A percentile compares a stretch with the other conserved stretches of the same genome.
phyloP scores from a whole-genome alignment of 2,113 vertebrate species.

The Antechinus flavipes region DNA sequence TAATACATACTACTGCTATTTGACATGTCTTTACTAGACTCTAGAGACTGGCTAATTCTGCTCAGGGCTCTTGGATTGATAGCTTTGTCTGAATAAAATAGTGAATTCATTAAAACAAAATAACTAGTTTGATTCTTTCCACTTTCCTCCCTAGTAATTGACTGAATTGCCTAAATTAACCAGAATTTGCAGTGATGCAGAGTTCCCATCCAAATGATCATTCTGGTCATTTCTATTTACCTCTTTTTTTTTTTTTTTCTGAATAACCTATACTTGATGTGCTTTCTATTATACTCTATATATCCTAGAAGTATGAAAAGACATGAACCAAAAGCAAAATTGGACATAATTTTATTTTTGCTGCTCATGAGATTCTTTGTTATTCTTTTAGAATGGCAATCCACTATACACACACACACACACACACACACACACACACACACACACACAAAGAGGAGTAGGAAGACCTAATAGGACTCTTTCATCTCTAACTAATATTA shows the following conservation, averaged over 20 bases:
- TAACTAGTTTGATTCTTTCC: not conserved
- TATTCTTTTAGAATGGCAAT: conserved; percentile 42
- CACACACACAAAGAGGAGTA: not conserved
- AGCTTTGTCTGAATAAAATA: not conserved
- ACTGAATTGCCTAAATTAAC: not conserved
- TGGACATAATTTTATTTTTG: conserved; percentile 51
- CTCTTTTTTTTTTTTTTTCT: not conserved
- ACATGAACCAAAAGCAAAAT: conserved; percentile 21
- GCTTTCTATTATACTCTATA: not conserved
- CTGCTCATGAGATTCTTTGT: conserved; percentile 32
- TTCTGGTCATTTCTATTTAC: not conserved
- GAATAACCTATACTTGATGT: not conserved
- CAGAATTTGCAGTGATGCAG: not conserved
- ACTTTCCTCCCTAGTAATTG: not conserved
- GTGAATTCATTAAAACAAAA: not conserved
- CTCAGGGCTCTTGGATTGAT: not conserved
- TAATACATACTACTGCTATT: not conserved
- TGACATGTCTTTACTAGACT: not conserved
- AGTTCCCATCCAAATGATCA: not conserved
- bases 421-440: too few relatives aligned
- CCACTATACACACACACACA: not conserved
- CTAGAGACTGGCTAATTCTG: not conserved
- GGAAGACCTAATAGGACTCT: conserved; percentile 23
- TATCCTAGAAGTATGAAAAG: conserved; percentile 52
- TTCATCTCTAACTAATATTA: conserved; percentile 49